Evolutionary conservation across 2,113 vertebrate genomes (phyloP).

Genomic region (Vimba vimba): DNA sequence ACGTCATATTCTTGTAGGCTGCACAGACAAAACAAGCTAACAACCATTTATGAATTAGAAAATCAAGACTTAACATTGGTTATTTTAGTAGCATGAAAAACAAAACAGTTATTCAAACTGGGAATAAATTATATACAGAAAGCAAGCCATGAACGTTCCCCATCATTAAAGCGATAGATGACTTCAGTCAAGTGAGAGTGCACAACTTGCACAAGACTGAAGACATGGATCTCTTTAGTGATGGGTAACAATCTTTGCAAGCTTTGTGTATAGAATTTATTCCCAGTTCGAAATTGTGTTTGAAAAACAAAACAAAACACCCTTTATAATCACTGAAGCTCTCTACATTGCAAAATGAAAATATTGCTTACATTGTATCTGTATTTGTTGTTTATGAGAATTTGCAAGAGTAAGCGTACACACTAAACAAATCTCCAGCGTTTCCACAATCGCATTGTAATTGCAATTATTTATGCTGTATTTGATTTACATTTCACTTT

Average conservation of each 20-base stretch:
- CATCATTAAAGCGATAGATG: neutral
- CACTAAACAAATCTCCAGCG: too few species aligned
- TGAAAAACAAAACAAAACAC: neutral
- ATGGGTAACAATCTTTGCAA: too few species aligned
- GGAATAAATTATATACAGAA: neutral
- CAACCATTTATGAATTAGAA: neutral
- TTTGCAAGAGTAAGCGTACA: too few species aligned
- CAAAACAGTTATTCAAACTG: neutral
- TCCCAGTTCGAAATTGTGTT: too few species aligned
- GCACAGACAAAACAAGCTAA: neutral
- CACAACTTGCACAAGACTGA: too few species aligned
- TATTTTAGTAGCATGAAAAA: neutral
- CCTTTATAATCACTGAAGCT: neutral
- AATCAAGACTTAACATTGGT: neutral
- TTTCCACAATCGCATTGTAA: too few species aligned
- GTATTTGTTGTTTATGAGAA: neutral
- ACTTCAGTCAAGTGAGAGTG: neutral
- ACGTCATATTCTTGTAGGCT: neutral
- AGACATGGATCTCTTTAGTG: too few species aligned
- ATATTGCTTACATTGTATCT: too few species aligned
- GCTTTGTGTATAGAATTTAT: too few species aligned
- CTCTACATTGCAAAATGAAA: too few species aligned
- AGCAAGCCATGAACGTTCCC: neutral
- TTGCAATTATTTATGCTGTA: too few species aligned
- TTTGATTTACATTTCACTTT: too few species aligned